Evolutionary conservation across 2,797 vertebrate species (phyloP).

Genomic region (Loris lydekkerianus): DNA sequence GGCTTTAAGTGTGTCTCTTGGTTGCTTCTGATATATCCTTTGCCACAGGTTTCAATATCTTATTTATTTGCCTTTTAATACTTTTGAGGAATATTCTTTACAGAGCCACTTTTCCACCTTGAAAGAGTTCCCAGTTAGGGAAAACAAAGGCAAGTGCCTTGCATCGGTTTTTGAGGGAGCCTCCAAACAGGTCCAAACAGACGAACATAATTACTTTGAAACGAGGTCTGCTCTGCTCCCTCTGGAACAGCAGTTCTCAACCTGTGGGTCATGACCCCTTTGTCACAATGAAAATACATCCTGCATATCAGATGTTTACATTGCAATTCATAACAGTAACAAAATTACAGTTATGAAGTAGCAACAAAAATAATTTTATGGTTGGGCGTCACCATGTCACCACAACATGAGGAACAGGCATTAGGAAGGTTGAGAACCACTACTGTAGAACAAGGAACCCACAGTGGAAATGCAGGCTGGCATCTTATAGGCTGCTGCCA

Average conservation of each 20-base stretch:
- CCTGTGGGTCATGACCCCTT: no score
- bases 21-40: not conserved
- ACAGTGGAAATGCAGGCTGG: not conserved
- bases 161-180: not conserved
- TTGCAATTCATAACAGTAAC: no score
- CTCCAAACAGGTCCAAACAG: not conserved
- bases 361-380: no score
- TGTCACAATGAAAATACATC: no score
- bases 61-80: not conserved
- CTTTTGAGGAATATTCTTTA: not conserved
- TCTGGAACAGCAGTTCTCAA: not conserved
- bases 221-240: not conserved
- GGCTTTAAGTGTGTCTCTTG: not conserved
- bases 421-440: no score
- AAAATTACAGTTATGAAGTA: no score
- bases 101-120: not conserved
- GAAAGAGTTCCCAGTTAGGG: not conserved
- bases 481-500: not conserved
- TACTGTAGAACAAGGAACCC: constrained; percentile 5
- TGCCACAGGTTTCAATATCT: not conserved
- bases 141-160: not conserved
- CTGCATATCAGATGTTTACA: no score
- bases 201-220: not conserved
- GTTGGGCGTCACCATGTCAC: no score
- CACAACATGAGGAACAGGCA: no score